Percentiles rank a stretch among this genome's conserved stretches.
phyloP scores from a whole-genome alignment of 2,113 vertebrate species.

The Halcyon senegalensis region DNA sequence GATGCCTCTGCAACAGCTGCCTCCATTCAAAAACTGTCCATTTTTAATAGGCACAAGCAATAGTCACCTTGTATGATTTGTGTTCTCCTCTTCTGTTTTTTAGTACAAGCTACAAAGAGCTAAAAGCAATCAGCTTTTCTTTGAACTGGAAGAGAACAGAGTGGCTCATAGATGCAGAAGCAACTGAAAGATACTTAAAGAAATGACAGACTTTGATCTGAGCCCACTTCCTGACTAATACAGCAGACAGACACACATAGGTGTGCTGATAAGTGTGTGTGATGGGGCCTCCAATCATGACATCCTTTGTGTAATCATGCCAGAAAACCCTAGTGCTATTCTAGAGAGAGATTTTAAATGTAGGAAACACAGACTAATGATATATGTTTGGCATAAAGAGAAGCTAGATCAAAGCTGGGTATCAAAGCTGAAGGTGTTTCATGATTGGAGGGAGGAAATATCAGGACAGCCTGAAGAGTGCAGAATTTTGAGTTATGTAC shows the following conservation, averaged over 20 bases:
- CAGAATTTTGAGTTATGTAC: background rate
- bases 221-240: background rate
- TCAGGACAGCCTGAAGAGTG: background rate
- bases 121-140: background rate
- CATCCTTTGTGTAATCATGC: background rate
- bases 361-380: background rate
- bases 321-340: background rate
- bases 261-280: background rate
- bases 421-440: background rate
- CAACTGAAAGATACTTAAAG: background rate
- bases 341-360: background rate
- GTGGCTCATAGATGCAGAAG: background rate
- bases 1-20: background rate
- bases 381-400: background rate
- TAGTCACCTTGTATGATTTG: background rate
- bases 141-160: background rate
- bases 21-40: background rate
- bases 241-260: background rate
- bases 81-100: background rate
- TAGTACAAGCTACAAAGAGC: background rate
- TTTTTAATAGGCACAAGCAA: background rate
- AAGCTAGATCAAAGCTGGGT: background rate
- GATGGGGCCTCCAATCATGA: background rate
- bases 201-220: constrained; percentile 16
- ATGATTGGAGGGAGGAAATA: background rate